Percentiles rank a stretch among this genome's conserved stretches.
Conservation (phyloP, 1,140 invertebrate genomes). For the Neuroterus valhalla region DNA sequence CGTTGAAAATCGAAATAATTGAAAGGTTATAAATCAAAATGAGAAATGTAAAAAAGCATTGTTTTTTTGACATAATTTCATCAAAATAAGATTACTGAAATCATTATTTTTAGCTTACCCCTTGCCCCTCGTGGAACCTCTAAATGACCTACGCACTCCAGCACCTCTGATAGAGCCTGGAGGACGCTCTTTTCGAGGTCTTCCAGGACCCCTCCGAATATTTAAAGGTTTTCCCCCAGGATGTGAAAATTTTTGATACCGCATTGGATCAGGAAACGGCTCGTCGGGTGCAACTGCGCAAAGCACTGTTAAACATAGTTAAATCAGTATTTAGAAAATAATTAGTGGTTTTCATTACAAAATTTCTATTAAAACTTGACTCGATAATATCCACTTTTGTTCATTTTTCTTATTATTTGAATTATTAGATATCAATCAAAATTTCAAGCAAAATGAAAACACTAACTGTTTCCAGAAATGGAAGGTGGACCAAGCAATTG, state of each 20-base stretch:
- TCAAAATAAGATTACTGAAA: no score
- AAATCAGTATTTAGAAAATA: constrained; percentile 11
- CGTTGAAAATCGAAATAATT: no score
- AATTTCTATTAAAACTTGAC: no score
- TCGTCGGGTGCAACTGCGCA: constrained; percentile 69
- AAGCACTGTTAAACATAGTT: constrained; percentile 34
- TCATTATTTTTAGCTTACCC: constrained; percentile 52
- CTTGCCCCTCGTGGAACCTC: constrained; percentile 69
- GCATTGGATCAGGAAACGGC: constrained; percentile 69
- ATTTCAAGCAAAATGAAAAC: constrained; percentile 35
- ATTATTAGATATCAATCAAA: neutral
- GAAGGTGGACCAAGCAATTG: constrained; percentile 67
- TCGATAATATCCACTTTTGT: constrained; percentile 26
- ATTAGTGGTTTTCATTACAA: no score
- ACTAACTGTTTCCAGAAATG: constrained; percentile 66
- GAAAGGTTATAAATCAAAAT: no score
- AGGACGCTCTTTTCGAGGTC: constrained; percentile 82
- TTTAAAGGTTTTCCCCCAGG: constrained; percentile 78
- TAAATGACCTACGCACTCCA: constrained; percentile 65
- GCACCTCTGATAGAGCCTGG: constrained; percentile 64
- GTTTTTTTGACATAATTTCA: no score
- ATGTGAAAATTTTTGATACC: constrained; percentile 71
- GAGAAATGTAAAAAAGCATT: neutral
- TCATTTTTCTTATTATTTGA: constrained; percentile 23
- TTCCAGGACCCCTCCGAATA: constrained; percentile 81